These are phyloP conservation scores for Meloidogyne exigua DNA, from an alignment of 1,140 invertebrate species.

Conservation along the genomic window DNA sequence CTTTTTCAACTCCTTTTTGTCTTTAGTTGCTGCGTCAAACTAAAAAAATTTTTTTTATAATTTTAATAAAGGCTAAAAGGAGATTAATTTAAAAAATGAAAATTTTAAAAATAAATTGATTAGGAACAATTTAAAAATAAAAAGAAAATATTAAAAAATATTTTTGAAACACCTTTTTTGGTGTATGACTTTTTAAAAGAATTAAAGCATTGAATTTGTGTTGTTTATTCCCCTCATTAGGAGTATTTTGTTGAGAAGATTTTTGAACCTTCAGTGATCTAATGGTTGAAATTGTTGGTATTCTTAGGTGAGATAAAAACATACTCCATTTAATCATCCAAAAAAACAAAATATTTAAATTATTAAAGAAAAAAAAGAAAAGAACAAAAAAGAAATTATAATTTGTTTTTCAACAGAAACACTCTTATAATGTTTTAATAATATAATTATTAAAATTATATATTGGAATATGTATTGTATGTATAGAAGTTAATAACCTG, in stretches of 20 bases:
- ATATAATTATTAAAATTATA: too few species aligned
- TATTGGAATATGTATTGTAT: too few species aligned
- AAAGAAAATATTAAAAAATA: too few species aligned
- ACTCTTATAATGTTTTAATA: too few species aligned
- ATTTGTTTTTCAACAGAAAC: too few species aligned
- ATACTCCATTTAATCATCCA: not conserved
- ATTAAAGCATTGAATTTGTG: not conserved
- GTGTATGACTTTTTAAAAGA: not conserved
- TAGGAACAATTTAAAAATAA: not conserved
- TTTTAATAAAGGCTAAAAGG: not conserved
- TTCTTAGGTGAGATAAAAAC: not conserved
- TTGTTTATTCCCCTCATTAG: not conserved
- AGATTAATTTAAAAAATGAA: too few species aligned
- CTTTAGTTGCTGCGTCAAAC: conserved; percentile 34
- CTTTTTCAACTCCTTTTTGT: conserved; percentile 45
- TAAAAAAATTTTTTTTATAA: conserved; percentile 20
- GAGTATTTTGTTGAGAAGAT: not conserved
- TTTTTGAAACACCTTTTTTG: not conserved
- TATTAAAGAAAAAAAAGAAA: too few species aligned
- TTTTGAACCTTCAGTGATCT: not conserved
- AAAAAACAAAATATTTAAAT: too few species aligned
- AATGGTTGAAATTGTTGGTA: not conserved
- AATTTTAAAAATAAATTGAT: too few species aligned
- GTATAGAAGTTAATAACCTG: too few species aligned
- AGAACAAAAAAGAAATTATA: too few species aligned